phyloP scores from a whole-genome alignment of 2,888 invertebrate species.

The Anorthoa munda region DNA sequence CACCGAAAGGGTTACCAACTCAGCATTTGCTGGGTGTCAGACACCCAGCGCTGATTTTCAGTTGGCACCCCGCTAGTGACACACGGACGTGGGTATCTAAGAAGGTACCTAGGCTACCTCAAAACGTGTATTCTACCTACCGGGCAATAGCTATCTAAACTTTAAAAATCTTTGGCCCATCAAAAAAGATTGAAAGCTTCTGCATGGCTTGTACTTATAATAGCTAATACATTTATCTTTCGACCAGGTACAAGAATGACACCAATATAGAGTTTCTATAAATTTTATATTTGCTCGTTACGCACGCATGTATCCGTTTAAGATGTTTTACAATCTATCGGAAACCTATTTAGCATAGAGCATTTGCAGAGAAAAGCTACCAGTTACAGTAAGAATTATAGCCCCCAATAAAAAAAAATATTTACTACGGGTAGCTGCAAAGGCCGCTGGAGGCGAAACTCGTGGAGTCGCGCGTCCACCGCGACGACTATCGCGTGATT shows the following conservation, averaged over 20 bases:
- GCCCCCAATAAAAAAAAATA: slow-evolving; percentile 68
- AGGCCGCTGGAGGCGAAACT: slow-evolving; percentile 58
- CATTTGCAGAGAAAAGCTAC: slow-evolving; percentile 59
- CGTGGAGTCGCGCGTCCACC: slow-evolving; percentile 65
- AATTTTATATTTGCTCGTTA: slow-evolving; percentile 13
- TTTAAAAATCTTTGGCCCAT: neutral
- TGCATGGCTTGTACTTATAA: neutral
- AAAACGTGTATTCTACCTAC: neutral
- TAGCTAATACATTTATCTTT: neutral
- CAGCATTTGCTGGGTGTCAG: too few species aligned
- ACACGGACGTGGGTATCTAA: too few species aligned
- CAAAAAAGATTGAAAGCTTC: slow-evolving; percentile 17
- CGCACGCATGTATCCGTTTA: slow-evolving; percentile 13
- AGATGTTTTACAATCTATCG: slow-evolving; percentile 42
- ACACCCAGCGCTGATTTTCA: too few species aligned
- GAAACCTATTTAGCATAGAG: slow-evolving; percentile 62
- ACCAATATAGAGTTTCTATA: slow-evolving; percentile 20
- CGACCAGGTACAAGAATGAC: neutral
- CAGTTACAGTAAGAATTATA: slow-evolving; percentile 65
- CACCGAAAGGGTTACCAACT: too few species aligned
- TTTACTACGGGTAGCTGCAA: slow-evolving; percentile 66
- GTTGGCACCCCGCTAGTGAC: too few species aligned
- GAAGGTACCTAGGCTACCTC: neutral
- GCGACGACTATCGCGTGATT: slow-evolving; percentile 77
- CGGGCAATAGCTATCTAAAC: neutral